These are phyloP conservation scores for Erethizon dorsatum DNA, from an alignment of 2,797 vertebrate genomes.

Conservation along the genomic window DNA sequence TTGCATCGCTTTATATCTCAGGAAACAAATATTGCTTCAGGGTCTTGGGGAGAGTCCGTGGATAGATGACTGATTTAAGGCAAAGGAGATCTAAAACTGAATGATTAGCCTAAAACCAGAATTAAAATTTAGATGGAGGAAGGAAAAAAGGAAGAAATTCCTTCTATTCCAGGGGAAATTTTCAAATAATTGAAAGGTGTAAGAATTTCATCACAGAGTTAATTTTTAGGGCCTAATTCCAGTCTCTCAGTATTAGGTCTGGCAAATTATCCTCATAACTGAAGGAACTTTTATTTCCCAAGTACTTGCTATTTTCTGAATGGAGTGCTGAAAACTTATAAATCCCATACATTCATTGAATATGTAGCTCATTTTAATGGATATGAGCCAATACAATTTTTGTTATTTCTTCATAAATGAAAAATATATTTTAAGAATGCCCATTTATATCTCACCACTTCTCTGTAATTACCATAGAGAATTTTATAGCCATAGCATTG, in stretches of 20 bases:
- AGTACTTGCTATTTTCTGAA: background rate
- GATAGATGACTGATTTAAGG: constrained; percentile 6
- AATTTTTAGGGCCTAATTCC: background rate
- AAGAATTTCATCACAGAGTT: background rate
- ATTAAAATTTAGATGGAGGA: background rate
- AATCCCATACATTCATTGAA: background rate
- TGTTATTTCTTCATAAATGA: constrained; percentile 1
- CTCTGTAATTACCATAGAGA: background rate
- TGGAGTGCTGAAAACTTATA: background rate
- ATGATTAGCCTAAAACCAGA: constrained; percentile 11
- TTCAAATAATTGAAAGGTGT: background rate
- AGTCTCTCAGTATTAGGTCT: background rate
- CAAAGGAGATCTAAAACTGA: background rate
- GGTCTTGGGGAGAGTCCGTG: background rate
- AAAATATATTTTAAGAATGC: background rate
- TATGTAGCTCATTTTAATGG: background rate
- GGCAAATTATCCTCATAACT: background rate
- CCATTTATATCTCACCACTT: background rate
- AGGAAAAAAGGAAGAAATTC: background rate
- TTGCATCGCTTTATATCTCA: background rate
- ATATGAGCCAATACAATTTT: background rate
- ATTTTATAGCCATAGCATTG: constrained; percentile 14
- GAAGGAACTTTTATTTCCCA: background rate
- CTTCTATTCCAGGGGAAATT: background rate
- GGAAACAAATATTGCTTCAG: background rate